Percentiles rank a stretch among this genome's conserved stretches.
These are phyloP conservation scores for Syncerus caffer DNA, from an alignment of 2,797 vertebrate genomes.

Conservation along the genomic window DNA sequence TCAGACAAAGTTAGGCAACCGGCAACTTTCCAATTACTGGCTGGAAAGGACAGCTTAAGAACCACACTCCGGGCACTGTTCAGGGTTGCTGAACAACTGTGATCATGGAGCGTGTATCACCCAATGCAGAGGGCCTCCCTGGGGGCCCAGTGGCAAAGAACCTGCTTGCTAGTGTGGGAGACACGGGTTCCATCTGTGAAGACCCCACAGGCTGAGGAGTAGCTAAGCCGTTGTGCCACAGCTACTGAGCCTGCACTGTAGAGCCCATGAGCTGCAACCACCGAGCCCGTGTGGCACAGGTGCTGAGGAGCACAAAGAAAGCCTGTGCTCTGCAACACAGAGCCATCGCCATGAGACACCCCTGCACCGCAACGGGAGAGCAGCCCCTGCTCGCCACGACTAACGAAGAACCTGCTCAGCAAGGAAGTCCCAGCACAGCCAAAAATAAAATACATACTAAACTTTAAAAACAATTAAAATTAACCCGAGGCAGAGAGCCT, in stretches of 20 bases:
- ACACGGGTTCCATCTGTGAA: neutral
- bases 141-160: neutral
- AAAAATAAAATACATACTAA: fast-evolving
- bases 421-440: neutral
- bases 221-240: neutral
- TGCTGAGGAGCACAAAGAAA: fast-evolving
- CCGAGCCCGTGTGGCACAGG: neutral
- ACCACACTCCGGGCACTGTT: neutral
- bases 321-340: neutral
- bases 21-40: neutral
- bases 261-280: neutral
- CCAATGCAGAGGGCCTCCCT: neutral
- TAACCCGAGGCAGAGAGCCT: neutral
- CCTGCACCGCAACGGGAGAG: neutral
- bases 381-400: fast-evolving
- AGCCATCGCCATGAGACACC: neutral
- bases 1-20: neutral
- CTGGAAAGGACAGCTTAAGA: neutral
- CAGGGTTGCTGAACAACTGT: neutral
- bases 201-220: neutral
- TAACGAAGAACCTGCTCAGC: neutral
- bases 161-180: neutral
- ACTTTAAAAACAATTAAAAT: neutral
- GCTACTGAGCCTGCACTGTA: neutral
- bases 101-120: neutral